Percentiles rank a stretch among this genome's conserved stretches.
These are phyloP conservation scores for Hippocampus guttulatus DNA, from an alignment of 2,113 vertebrate genomes.

Conservation along the genomic window DNA sequence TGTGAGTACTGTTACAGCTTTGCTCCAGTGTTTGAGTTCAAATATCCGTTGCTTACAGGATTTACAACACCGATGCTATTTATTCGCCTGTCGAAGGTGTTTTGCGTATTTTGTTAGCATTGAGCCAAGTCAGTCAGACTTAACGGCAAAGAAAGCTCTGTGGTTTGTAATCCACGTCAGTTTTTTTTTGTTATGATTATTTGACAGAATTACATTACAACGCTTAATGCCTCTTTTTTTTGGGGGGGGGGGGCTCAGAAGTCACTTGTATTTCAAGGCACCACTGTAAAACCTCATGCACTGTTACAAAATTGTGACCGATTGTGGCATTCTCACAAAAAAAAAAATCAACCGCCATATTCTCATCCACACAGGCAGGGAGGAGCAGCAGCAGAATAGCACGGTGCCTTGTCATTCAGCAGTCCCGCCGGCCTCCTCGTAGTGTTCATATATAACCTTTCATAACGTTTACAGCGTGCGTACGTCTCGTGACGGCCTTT, in stretches of 20 bases:
- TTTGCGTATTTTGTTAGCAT: neutral
- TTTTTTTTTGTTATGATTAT: neutral
- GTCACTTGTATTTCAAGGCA: neutral
- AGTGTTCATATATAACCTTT: constrained; percentile 28
- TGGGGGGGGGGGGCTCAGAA: no score
- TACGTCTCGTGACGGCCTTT: constrained; percentile 12
- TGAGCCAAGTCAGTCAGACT: no score
- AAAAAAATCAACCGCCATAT: neutral
- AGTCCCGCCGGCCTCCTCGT: constrained; percentile 31
- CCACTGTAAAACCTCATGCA: neutral
- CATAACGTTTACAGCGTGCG: constrained; percentile 26
- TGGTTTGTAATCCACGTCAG: neutral
- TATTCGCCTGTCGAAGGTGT: neutral
- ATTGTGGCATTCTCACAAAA: neutral
- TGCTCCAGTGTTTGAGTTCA: no score
- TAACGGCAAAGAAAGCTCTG: no score
- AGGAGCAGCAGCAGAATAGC: constrained; percentile 56
- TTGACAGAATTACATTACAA: neutral
- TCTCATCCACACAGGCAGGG: constrained; percentile 4
- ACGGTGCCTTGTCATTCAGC: constrained; percentile 61
- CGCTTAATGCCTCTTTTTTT: neutral
- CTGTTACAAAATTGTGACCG: neutral
- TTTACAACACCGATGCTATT: neutral
- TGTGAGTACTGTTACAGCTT: no score
- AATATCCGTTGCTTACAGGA: no score